Evolutionary conservation across 2,797 vertebrate genomes (phyloP).

Genomic region (Gambelia wislizenii): DNA sequence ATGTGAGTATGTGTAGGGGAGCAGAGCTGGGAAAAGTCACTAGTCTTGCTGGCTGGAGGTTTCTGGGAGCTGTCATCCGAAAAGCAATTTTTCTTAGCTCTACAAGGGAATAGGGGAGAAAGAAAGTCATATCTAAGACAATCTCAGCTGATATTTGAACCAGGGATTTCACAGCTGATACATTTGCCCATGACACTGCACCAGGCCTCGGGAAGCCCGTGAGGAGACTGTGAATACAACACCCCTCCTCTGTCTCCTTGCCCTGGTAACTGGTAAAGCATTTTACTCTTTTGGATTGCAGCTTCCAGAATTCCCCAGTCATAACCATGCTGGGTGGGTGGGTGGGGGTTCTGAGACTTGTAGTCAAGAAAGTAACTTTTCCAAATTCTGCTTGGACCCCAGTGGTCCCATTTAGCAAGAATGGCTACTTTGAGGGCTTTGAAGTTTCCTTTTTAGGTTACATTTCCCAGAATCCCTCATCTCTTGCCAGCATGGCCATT

Average conservation of each 20-base stretch:
- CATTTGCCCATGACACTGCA: neutral
- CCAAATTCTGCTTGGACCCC: neutral
- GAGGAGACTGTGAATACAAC: too few relatives aligned
- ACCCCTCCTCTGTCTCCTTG: too few relatives aligned
- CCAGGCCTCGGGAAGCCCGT: neutral
- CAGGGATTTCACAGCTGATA: neutral
- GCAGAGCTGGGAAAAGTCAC: too few relatives aligned
- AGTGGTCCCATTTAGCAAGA: neutral
- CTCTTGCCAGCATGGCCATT: neutral
- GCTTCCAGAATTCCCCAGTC: neutral
- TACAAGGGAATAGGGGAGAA: too few relatives aligned
- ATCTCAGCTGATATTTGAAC: neutral
- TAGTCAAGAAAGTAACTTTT: neutral
- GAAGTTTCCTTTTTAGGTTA: neutral
- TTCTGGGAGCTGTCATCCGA: too few relatives aligned
- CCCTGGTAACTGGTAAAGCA: too few relatives aligned
- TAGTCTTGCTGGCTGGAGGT: too few relatives aligned
- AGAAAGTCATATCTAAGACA: too few relatives aligned
- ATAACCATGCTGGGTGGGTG: neutral
- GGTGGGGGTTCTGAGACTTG: too few relatives aligned
- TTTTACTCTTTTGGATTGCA: too few relatives aligned
- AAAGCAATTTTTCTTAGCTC: too few relatives aligned
- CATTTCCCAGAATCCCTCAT: neutral
- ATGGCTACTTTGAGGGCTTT: neutral
- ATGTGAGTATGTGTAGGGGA: neutral